Evolutionary conservation across 2,797 vertebrate species (phyloP).

Genomic region (Oreochromis grahami): DNA sequence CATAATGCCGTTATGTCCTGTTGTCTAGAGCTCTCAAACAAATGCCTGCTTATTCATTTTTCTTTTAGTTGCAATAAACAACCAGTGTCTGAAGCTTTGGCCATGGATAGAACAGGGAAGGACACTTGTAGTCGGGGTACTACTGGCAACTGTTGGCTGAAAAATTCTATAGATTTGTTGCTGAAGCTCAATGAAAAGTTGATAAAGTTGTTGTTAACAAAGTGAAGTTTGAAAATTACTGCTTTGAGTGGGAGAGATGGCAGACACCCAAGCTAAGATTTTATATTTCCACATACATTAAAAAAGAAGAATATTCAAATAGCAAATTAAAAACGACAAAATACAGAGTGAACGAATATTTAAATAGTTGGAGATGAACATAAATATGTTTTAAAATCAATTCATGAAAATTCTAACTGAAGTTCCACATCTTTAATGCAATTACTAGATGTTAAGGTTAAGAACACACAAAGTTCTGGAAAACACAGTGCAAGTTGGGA

Average conservation of each 20-base stretch:
- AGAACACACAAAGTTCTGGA: background rate
- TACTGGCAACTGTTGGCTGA: background rate
- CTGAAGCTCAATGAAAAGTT: background rate
- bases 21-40: conserved; percentile 11
- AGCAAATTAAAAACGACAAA: accelerated
- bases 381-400: background rate
- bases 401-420: background rate
- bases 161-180: background rate
- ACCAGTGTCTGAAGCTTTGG: background rate
- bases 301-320: background rate
- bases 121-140: background rate
- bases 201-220: background rate
- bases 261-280: background rate
- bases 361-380: background rate
- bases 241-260: background rate
- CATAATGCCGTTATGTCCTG: background rate
- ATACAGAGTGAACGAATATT: background rate
- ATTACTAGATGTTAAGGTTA: background rate
- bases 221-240: background rate
- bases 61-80: background rate
- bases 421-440: background rate
- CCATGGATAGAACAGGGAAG: background rate
- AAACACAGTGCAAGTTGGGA: background rate
- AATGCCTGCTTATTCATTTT: background rate
- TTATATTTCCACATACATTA: background rate